A percentile compares a stretch with the other conserved stretches of the same genome.
Evolutionary conservation across 2,888 invertebrate species (phyloP).

Genomic region (Smittia sp.): DNA sequence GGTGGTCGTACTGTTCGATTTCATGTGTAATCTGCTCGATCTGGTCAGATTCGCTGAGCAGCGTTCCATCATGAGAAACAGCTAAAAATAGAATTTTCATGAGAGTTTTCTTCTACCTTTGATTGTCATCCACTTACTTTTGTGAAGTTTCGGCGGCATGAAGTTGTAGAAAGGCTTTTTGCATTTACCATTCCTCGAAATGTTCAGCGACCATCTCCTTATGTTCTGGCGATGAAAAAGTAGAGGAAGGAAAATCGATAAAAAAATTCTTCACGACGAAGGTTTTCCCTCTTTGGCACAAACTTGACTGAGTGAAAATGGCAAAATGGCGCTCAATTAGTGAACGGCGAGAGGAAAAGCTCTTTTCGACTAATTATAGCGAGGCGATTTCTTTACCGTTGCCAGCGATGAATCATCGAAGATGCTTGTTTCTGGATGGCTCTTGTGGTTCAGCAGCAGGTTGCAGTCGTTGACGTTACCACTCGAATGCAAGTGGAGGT

Average conservation of each 20-base stretch:
- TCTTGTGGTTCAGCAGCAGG: constrained; percentile 2
- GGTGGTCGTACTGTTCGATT: constrained; percentile 62
- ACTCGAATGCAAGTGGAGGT: constrained; percentile 2
- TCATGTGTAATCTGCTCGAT: constrained; percentile 63
- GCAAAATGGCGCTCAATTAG: constrained; percentile 39
- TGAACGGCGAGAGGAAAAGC: constrained; percentile 7
- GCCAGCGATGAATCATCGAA: constrained; percentile 29
- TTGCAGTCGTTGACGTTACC: constrained; percentile 17
- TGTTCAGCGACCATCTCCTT: constrained; percentile 35
- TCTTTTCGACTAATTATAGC: neutral
- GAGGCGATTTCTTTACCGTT: constrained; percentile 17
- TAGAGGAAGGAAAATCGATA: neutral
- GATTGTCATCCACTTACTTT: constrained; percentile 33
- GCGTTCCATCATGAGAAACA: constrained; percentile 22
- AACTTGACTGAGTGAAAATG: constrained; percentile 33
- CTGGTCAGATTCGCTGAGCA: constrained; percentile 45
- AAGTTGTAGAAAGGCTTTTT: constrained; percentile 23
- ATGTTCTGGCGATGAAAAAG: constrained; percentile 14
- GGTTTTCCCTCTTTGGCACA: neutral
- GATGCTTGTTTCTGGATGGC: constrained; percentile 19
- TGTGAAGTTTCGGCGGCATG: constrained; percentile 38
- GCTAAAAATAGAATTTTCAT: constrained; percentile 34
- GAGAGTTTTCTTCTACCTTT: neutral
- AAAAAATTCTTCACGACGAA: neutral
- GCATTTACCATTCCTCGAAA: constrained; percentile 19